Conservation (phyloP, 2,888 invertebrate genomes). For the Busseola fusca region DNA sequence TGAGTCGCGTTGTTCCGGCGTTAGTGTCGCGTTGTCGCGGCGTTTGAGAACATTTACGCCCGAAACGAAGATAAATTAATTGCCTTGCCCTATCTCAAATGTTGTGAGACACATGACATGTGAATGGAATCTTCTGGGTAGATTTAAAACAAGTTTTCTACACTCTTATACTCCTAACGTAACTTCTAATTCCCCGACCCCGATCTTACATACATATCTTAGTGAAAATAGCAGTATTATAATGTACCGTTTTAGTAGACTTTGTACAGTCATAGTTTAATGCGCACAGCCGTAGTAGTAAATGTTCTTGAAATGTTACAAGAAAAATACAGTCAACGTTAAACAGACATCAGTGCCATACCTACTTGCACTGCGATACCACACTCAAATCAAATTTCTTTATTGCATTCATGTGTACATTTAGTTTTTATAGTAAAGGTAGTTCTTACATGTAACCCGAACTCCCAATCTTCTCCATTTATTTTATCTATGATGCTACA, state of each 20-base stretch:
- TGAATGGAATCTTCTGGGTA: constrained; percentile 10
- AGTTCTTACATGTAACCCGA: too few relatives aligned
- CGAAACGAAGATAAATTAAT: neutral
- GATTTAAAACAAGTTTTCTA: constrained; percentile 5
- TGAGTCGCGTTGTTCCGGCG: neutral
- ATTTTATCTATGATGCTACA: too few relatives aligned
- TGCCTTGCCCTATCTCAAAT: neutral
- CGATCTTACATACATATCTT: constrained; percentile 47
- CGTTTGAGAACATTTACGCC: neutral
- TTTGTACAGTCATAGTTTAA: constrained; percentile 44
- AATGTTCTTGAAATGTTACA: constrained; percentile 20
- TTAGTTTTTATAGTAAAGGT: too few relatives aligned
- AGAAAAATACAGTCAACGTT: too few relatives aligned
- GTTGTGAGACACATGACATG: neutral
- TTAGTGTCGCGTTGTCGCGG: neutral
- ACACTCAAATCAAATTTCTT: too few relatives aligned
- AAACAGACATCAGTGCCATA: too few relatives aligned
- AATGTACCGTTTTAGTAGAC: constrained; percentile 32
- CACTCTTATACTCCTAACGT: constrained; percentile 9
- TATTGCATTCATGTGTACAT: too few relatives aligned
- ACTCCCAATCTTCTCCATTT: too few relatives aligned
- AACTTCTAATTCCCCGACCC: constrained; percentile 24
- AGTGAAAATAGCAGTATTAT: constrained; percentile 35
- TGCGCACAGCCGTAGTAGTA: constrained; percentile 49
- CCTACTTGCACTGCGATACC: too few relatives aligned